phyloP scores from a whole-genome alignment of 1,140 invertebrate genomes.

The Aporrectodea caliginosa region DNA sequence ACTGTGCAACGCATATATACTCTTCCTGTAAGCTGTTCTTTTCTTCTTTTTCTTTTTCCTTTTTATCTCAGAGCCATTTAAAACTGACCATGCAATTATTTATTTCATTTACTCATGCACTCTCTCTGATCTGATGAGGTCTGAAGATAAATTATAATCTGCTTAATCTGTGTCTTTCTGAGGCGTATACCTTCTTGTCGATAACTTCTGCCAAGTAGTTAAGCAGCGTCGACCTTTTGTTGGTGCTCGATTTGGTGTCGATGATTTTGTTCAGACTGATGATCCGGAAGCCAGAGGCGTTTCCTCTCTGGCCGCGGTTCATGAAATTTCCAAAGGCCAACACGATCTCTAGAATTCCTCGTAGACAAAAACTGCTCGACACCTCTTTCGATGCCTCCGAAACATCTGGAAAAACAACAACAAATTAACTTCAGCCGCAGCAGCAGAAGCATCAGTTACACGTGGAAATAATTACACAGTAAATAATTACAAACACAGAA shows the following conservation, averaged over 20 bases:
- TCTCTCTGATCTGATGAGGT: no score
- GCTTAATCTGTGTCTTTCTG: no score
- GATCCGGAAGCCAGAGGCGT: slow-evolving; percentile 82
- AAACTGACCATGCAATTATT: no score
- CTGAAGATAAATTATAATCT: no score
- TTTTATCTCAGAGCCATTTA: no score
- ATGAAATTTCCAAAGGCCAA: slow-evolving; percentile 87
- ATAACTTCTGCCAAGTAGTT: slow-evolving; percentile 89
- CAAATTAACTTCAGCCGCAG: neutral
- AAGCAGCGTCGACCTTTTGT: slow-evolving; percentile 85
- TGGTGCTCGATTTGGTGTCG: slow-evolving; percentile 88
- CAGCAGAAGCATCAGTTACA: no score
- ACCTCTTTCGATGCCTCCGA: slow-evolving; percentile 85
- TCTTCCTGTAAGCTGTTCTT: no score
- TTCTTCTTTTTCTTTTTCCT: no score
- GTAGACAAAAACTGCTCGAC: slow-evolving; percentile 65
- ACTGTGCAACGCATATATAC: no score
- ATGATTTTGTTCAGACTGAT: slow-evolving; percentile 83
- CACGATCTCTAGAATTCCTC: slow-evolving; percentile 83
- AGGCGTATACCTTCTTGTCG: slow-evolving; percentile 74
- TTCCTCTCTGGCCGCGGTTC: slow-evolving; percentile 86
- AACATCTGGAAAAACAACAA: slow-evolving; percentile 61
- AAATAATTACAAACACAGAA: no score
- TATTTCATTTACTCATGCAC: no score
- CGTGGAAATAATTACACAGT: no score